A percentile compares a stretch with the other conserved stretches of the same genome.
phyloP scores from a whole-genome alignment of 2,113 vertebrate genomes.

The Brachyistius frenatus region DNA sequence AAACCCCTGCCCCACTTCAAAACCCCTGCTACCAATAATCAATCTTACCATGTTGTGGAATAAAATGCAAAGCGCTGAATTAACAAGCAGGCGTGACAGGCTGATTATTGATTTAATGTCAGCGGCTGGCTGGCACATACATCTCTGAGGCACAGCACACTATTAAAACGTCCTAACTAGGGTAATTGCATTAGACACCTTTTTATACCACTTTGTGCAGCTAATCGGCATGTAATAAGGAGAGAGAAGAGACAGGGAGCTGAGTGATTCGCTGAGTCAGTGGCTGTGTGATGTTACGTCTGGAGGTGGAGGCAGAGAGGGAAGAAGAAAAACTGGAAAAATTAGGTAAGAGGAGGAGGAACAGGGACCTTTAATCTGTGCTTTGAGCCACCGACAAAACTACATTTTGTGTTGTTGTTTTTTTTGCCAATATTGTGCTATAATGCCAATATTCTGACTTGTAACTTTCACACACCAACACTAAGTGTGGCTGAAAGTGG shows the following conservation, averaged over 20 bases:
- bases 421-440: no score
- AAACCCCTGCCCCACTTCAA: conserved; percentile 69
- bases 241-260: conserved; percentile 47
- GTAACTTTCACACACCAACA: no score
- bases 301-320: conserved; percentile 20
- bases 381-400: no score
- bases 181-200: conserved; percentile 84
- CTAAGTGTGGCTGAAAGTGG: no score
- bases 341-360: not conserved
- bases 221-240: conserved; percentile 81
- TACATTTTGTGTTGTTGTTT: no score
- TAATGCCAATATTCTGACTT: no score
- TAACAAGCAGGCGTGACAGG: conserved; percentile 75
- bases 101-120: conserved; percentile 84
- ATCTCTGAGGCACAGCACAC: conserved; percentile 69
- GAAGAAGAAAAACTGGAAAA: not conserved
- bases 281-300: conserved; percentile 53
- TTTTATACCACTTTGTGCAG: conserved; percentile 78
- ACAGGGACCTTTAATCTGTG: no score
- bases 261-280: conserved; percentile 71
- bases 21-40: conserved; percentile 77
- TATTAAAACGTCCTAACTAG: conserved; percentile 81
- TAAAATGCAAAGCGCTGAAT: conserved; percentile 76
- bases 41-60: conserved; percentile 69
- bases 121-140: conserved; percentile 63